Evolutionary conservation across 2,797 vertebrate genomes (phyloP).

Genomic region (Pogoniulus pusillus): DNA sequence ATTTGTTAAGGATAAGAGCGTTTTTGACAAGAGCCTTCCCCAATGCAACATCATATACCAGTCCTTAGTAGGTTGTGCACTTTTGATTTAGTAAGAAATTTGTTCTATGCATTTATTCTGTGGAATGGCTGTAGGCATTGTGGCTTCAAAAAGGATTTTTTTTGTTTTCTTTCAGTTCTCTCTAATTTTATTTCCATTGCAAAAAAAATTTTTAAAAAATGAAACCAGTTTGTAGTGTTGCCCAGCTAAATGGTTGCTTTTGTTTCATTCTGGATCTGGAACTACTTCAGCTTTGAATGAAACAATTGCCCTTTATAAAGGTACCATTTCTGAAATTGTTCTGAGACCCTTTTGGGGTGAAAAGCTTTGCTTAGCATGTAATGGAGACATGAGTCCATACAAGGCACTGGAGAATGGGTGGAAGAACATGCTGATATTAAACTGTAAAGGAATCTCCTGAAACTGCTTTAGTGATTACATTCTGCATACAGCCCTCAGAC

Average conservation of each 20-base stretch:
- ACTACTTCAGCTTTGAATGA: neutral
- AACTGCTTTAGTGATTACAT: neutral
- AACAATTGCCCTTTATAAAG: conserved; percentile 29
- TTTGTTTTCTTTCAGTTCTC: neutral
- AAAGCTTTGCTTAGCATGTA: neutral
- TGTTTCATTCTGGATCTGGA: conserved; percentile 28
- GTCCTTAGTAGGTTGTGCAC: neutral
- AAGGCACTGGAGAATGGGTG: neutral
- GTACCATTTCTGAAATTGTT: neutral
- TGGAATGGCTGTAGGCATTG: neutral
- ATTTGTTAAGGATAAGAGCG: neutral
- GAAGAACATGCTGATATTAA: neutral
- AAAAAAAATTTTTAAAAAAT: neutral
- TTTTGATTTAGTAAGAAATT: neutral
- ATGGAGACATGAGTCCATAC: neutral
- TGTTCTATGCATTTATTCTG: neutral
- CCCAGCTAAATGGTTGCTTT: neutral
- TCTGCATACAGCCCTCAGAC: neutral
- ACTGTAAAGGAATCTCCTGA: neutral
- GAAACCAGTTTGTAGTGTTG: neutral
- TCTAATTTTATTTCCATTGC: neutral
- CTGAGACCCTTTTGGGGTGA: neutral
- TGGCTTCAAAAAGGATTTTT: neutral
- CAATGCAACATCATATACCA: neutral
- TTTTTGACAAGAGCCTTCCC: neutral